Conservation (phyloP, 1,140 invertebrate genomes). For the Mizuhopecten yessoensis region DNA sequence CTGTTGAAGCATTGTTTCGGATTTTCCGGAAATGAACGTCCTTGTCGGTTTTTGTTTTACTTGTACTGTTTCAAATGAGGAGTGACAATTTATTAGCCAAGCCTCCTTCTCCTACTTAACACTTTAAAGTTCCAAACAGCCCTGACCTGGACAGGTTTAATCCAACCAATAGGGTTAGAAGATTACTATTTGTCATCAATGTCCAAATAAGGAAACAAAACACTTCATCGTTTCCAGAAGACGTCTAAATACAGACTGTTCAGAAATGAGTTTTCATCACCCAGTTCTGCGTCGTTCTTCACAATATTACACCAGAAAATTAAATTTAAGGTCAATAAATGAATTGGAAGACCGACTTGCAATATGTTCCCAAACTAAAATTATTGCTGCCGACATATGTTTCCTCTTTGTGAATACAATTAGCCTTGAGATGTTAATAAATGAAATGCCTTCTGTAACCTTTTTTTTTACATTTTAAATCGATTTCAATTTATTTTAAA, state of each 20-base stretch:
- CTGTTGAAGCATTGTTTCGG: not conserved
- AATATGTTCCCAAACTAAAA: not conserved
- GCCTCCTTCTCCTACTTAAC: not conserved
- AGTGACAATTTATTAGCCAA: not conserved
- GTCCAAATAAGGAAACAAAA: constrained; percentile 1
- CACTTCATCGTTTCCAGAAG: not conserved
- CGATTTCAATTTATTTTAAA: not conserved
- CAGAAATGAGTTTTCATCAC: constrained; percentile 10
- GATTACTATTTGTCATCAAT: not conserved
- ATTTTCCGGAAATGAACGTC: not conserved
- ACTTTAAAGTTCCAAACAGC: not conserved
- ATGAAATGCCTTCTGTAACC: not conserved
- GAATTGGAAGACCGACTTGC: not conserved
- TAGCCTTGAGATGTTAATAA: not conserved
- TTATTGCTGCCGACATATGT: not conserved
- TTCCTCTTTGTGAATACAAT: not conserved
- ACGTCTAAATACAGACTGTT: constrained; percentile 8
- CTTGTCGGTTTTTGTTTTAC: not conserved
- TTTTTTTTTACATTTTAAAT: not conserved
- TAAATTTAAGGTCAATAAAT: not conserved
- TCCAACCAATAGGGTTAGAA: not conserved
- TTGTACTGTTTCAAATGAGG: not conserved
- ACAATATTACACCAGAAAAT: not conserved
- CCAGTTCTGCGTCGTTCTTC: not conserved
- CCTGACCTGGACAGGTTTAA: not conserved